Conservation (phyloP, 1,140 invertebrate species). For the Elymnias hypermnestra region DNA sequence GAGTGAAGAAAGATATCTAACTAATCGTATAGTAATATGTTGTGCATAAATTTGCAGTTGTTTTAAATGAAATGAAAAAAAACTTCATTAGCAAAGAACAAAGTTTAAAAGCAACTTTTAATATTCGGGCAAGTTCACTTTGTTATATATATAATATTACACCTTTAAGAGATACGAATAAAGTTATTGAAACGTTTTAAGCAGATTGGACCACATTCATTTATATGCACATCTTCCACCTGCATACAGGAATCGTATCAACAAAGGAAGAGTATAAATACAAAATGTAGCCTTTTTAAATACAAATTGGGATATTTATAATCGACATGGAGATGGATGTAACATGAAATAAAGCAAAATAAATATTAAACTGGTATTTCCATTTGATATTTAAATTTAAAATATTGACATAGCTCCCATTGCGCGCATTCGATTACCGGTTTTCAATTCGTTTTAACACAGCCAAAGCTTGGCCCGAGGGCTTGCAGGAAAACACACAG, state of each 20-base stretch:
- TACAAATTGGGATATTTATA: conserved; percentile 46
- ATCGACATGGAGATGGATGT: conserved; percentile 42
- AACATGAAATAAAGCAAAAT: conserved; percentile 42
- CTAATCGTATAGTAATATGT: too few relatives aligned
- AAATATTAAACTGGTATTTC: conserved; percentile 54
- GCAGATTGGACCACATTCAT: conserved; percentile 2
- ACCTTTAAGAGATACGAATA: too few relatives aligned
- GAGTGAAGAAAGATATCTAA: too few relatives aligned
- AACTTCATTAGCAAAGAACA: too few relatives aligned
- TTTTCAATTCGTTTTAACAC: conserved; percentile 72
- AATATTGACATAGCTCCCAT: conserved; percentile 71
- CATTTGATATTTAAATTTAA: conserved; percentile 70
- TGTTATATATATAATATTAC: too few relatives aligned
- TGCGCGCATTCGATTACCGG: conserved; percentile 69
- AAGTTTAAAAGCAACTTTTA: too few relatives aligned
- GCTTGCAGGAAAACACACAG: conserved; percentile 63
- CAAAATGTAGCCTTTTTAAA: conserved; percentile 39
- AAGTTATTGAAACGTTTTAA: neutral
- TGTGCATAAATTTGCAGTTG: too few relatives aligned
- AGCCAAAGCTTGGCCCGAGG: conserved; percentile 56
- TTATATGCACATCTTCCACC: neutral
- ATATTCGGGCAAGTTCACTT: too few relatives aligned
- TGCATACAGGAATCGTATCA: neutral
- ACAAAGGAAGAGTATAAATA: conserved; percentile 24
- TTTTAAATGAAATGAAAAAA: too few relatives aligned